phyloP scores from a whole-genome alignment of 1,140 invertebrate genomes.

The Akabosia matsudoensis region DNA sequence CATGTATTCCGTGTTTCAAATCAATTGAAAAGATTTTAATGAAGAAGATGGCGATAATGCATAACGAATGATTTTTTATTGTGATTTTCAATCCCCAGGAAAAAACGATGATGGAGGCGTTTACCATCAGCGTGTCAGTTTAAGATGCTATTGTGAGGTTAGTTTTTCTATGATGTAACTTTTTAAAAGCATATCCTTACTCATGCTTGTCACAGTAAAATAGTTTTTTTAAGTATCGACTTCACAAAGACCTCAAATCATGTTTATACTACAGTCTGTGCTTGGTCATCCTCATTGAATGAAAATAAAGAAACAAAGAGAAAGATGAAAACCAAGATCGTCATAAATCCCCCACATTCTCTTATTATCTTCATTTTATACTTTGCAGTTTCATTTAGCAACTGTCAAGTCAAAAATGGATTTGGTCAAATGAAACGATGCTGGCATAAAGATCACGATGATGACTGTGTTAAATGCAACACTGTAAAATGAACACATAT shows the following conservation, averaged over 20 bases:
- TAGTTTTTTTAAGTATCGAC: no score
- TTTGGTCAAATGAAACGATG: background rate
- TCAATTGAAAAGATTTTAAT: conserved; percentile 7
- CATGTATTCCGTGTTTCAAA: background rate
- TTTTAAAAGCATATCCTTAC: no score
- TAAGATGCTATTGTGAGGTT: no score
- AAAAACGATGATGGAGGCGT: background rate
- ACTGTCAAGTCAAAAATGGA: background rate
- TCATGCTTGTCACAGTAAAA: no score
- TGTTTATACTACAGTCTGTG: no score
- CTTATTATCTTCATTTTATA: background rate
- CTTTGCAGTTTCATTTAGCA: background rate
- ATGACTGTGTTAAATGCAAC: background rate
- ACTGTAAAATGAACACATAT: background rate
- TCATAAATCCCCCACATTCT: background rate
- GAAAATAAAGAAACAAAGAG: background rate
- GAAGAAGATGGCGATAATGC: background rate
- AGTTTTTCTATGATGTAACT: no score
- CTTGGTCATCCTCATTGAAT: background rate
- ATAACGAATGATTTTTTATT: background rate
- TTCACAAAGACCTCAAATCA: no score
- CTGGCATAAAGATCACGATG: background rate
- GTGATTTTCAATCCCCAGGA: background rate
- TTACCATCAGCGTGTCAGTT: background rate
- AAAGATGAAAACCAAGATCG: background rate